Evolutionary conservation across 2,113 vertebrate species (phyloP).

Genomic region (Pangasianodon hypophthalmus): DNA sequence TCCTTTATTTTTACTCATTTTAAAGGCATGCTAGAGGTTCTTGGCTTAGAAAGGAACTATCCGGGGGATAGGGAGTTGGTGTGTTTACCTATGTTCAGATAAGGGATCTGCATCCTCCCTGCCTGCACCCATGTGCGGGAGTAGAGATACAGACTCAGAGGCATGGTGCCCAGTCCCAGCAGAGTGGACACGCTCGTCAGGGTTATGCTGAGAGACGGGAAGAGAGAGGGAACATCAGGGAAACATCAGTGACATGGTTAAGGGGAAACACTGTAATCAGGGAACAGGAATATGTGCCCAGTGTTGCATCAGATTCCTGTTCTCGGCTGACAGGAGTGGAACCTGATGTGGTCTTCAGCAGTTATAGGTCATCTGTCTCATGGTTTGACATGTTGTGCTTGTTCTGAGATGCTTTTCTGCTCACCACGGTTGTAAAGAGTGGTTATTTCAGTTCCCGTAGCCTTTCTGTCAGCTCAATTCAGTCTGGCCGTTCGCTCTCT

Average conservation of each 20-base stretch:
- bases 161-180: constrained; percentile 3
- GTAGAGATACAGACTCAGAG: background rate
- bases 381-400: no score
- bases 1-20: no score
- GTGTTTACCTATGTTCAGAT: background rate
- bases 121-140: background rate
- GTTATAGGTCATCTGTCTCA: no score
- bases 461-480: no score
- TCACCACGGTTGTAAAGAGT: no score
- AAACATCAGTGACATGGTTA: background rate
- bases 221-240: background rate
- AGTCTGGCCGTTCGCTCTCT: no score
- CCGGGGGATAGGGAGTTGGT: background rate
- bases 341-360: background rate
- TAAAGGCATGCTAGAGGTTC: background rate
- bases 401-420: no score
- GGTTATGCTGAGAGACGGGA: background rate
- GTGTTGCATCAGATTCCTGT: no score
- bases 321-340: background rate
- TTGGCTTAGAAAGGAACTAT: background rate
- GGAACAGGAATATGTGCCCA: background rate
- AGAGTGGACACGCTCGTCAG: background rate
- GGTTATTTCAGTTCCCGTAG: no score
- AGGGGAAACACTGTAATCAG: background rate
- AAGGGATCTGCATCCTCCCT: background rate